Evolutionary conservation across 2,113 vertebrate genomes (phyloP), one percentile per base, ranked within the genome.

Genomic region (Leucosticte australis): DNA sequence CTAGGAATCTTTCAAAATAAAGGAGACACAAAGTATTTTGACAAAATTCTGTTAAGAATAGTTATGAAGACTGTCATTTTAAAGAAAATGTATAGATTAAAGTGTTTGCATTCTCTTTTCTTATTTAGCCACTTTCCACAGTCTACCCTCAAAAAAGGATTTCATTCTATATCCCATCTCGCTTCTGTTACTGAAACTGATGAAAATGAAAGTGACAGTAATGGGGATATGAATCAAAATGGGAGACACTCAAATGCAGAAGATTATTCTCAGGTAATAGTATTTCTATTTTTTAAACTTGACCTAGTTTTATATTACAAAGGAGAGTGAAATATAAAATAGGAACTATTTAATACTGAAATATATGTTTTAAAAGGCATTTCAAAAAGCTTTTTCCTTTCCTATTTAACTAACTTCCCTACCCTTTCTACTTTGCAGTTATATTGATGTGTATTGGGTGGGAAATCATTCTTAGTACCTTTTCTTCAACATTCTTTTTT

Each of bases 111-210:
- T 88, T 87, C 73, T 82, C 59, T 90, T 91, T 52, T 76, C 30
- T 74, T 78, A 63, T 81, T 60, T 92, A 99, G 98, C 76, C 94
- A 91, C 76, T 94, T 94, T 63, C 76, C 79, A 69, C 83, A 18
- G 63, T 96, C 92, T 44, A 31, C 87, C 46, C 89, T 96, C 77
- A 97, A 90, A 94, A 98, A 94, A 93, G 64, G 77, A 53, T 71
- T 85, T 33, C 9, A 9, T 35, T 69, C 59, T 30, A 6, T 70
- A 65, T 96, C 96, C 46, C 60, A 30, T 75, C 96, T 99, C 83
- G 15, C 96, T 56, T 94, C 98, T 60, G 31, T 99, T 56, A 47
- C 59, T 60, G 99, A 99, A 98, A 96, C 24, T 77, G 98, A 98
- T 88, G 98, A 98, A 97, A 95, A 62, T 50, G 56, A 95, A 49